Conservation (phyloP, 2,113 vertebrate genomes). For the Eublepharis macularius region DNA sequence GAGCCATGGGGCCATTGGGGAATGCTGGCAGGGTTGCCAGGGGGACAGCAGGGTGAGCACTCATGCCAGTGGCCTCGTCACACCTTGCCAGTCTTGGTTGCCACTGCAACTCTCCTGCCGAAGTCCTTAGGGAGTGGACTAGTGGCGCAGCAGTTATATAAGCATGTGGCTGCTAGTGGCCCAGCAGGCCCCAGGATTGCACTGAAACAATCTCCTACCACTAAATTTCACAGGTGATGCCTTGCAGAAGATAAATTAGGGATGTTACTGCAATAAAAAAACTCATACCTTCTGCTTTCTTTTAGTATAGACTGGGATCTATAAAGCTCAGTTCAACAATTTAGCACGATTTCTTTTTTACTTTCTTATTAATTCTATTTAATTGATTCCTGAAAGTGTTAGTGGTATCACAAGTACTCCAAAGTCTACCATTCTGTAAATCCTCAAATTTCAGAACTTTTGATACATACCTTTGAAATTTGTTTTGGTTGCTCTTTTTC, state of each 20-base stretch:
- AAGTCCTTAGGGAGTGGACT: no score
- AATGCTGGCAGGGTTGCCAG: no score
- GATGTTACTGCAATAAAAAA: constrained; percentile 7
- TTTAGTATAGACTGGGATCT: constrained; percentile 28
- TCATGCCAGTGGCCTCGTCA: no score
- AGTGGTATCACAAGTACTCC: constrained; percentile 60
- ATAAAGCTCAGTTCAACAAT: constrained; percentile 41
- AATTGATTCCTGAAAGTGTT: constrained; percentile 58
- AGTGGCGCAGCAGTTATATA: no score
- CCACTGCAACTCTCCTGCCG: no score
- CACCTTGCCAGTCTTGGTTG: no score
- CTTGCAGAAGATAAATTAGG: background rate
- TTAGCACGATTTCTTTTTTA: constrained; percentile 48
- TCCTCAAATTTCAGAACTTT: constrained; percentile 56
- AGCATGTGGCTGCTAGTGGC: no score
- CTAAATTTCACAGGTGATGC: background rate
- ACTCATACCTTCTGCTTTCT: constrained; percentile 37
- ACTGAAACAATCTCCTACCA: no score
- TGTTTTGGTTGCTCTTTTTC: constrained; percentile 85
- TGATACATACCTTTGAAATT: constrained; percentile 86
- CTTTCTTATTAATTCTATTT: constrained; percentile 59
- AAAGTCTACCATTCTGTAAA: constrained; percentile 50
- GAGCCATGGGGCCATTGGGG: no score
- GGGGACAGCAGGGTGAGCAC: no score
- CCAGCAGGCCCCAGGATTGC: no score